Percentiles rank a stretch among this genome's conserved stretches.
These are phyloP conservation scores for Batillaria attramentaria DNA, from an alignment of 1,140 invertebrate genomes.

Conservation along the genomic window DNA sequence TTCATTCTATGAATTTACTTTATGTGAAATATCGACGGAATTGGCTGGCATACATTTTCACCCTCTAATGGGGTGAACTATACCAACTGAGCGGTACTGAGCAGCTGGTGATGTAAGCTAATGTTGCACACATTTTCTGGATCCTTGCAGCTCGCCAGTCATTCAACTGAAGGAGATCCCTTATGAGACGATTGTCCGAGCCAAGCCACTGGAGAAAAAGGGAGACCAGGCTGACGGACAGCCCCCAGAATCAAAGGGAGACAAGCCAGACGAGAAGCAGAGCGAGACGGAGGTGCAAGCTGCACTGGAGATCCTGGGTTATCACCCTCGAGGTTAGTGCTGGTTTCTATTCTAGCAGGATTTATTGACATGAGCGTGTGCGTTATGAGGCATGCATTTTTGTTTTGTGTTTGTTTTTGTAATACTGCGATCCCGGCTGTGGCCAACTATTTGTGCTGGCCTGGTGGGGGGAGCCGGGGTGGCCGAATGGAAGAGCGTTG, in stretches of 20 bases:
- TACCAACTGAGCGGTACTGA: no score
- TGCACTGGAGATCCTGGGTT: slow-evolving; percentile 25
- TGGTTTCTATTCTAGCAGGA: not conserved
- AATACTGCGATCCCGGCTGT: not conserved
- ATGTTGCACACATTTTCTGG: no score
- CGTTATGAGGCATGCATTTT: no score
- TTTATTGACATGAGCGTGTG: not conserved
- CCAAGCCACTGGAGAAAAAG: slow-evolving; percentile 26
- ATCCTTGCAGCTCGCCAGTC: slow-evolving; percentile 26
- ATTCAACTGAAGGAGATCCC: slow-evolving; percentile 38
- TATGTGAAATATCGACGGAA: no score
- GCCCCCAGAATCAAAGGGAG: not conserved
- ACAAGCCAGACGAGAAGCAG: slow-evolving; percentile 12
- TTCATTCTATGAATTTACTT: no score
- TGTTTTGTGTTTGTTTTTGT: not conserved
- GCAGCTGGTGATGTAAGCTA: no score
- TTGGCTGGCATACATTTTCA: no score
- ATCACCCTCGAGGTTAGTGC: slow-evolving; percentile 17
- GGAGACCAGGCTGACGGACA: not conserved
- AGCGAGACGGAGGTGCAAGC: slow-evolving; percentile 18
- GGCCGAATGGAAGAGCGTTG: no score
- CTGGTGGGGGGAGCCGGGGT: no score
- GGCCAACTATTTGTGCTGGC: no score
- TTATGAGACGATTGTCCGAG: slow-evolving; percentile 26
- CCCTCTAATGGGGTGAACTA: no score